phyloP scores from a whole-genome alignment of 53 echinoderm and acorn worm species.

The Paelopatides confundens region DNA sequence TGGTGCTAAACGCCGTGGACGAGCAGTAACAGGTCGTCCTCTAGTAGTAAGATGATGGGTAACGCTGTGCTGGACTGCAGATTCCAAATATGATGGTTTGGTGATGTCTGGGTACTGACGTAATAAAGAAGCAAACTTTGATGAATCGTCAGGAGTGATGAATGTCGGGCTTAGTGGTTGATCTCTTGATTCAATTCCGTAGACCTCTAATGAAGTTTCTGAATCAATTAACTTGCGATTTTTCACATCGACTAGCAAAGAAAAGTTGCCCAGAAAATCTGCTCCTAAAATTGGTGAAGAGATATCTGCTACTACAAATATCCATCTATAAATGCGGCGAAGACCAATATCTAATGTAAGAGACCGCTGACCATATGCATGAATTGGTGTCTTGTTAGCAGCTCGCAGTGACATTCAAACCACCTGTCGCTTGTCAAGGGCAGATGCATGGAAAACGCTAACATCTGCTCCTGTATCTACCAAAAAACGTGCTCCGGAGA shows the following conservation, averaged over 20 bases:
- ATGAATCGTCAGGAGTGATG: background rate
- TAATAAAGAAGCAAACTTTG: background rate
- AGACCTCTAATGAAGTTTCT: no score
- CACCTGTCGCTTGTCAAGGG: no score
- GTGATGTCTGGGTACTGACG: background rate
- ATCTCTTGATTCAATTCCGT: no score
- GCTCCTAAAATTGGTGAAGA: conserved; percentile 58
- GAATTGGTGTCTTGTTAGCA: no score
- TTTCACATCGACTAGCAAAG: conserved; percentile 46
- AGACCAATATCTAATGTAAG: no score
- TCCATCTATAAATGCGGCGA: no score
- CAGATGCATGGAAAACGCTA: no score
- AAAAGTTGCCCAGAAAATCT: conserved; percentile 57
- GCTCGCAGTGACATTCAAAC: no score
- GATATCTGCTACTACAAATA: background rate
- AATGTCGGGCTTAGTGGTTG: background rate
- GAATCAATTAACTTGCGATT: no score
- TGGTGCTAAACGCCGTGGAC: conserved; percentile 42
- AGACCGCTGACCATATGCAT: no score
- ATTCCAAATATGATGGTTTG: background rate
- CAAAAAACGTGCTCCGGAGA: no score
- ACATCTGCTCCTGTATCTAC: no score
- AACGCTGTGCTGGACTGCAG: background rate
- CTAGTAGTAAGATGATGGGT: conserved; percentile 24
- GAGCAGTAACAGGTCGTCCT: conserved; percentile 1